These are phyloP conservation scores for Barbus barbus DNA, from an alignment of 2,113 vertebrate species.

Conservation along the genomic window DNA sequence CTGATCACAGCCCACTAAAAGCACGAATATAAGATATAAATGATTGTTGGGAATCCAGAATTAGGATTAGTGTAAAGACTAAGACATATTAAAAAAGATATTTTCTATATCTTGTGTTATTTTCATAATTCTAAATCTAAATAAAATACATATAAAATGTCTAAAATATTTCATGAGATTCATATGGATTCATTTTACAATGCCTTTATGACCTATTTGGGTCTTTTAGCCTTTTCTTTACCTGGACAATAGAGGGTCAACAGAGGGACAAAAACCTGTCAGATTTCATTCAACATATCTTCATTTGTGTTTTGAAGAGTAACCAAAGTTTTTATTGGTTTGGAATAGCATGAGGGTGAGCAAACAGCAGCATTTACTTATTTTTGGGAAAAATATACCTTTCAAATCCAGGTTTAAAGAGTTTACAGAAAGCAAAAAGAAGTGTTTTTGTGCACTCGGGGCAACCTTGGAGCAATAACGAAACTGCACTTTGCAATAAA, in stretches of 20 bases:
- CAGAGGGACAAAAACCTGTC: not conserved
- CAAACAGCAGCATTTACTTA: not conserved
- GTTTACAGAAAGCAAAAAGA: not conserved
- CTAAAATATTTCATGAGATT: no score
- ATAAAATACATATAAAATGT: no score
- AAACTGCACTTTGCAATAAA: not conserved
- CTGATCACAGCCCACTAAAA: slow-evolving; percentile 87
- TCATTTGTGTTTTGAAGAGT: no score
- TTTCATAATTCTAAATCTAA: not conserved
- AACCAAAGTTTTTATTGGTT: not conserved
- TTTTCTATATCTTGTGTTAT: not conserved
- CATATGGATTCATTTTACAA: no score
- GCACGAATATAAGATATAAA: not conserved
- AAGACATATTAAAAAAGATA: not conserved
- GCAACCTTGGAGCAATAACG: not conserved
- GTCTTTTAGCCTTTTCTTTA: no score
- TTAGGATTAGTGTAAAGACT: not conserved
- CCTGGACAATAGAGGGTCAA: not conserved
- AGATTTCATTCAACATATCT: not conserved
- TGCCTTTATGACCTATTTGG: no score
- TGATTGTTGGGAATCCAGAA: not conserved
- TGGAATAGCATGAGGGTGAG: not conserved
- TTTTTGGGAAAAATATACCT: not conserved
- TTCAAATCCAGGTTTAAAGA: not conserved
- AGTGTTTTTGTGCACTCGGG: not conserved